phyloP scores from a whole-genome alignment of 2,888 invertebrate species.

The Hofmannophila pseudospretella region DNA sequence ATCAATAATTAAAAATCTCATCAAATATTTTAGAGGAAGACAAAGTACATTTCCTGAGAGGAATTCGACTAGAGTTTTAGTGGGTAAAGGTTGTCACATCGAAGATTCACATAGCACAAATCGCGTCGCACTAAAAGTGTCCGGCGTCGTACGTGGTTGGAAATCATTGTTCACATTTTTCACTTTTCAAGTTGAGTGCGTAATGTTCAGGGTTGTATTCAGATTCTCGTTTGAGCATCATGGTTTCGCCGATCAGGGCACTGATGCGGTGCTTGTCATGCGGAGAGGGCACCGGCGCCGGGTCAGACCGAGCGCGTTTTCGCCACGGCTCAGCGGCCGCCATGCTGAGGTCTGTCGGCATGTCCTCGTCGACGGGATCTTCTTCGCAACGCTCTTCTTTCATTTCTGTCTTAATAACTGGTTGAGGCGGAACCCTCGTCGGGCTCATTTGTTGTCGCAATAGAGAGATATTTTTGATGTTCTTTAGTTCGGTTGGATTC shows the following conservation, averaged over 20 bases:
- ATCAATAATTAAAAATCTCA: constrained; percentile 17
- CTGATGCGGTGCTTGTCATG: constrained; percentile 74
- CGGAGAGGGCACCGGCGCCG: constrained; percentile 32
- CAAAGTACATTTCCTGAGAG: constrained; percentile 60
- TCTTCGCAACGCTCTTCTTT: constrained; percentile 70
- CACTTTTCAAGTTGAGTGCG: constrained; percentile 70
- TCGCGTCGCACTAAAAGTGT: constrained; percentile 45
- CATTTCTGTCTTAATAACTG: constrained; percentile 66
- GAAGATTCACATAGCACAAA: constrained; percentile 19
- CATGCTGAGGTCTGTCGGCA: constrained; percentile 85
- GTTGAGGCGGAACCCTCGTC: constrained; percentile 66
- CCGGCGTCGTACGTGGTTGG: constrained; percentile 25
- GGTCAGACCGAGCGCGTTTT: constrained; percentile 59
- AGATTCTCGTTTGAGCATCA: constrained; percentile 67
- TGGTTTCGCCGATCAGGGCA: constrained; percentile 69
- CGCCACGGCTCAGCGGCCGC: constrained; percentile 69
- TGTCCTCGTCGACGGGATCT: constrained; percentile 79
- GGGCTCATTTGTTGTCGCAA: constrained; percentile 88
- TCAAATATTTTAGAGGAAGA: constrained; percentile 50
- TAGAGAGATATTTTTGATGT: constrained; percentile 94
- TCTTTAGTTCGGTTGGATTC: constrained; percentile 95
- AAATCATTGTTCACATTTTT: constrained; percentile 76
- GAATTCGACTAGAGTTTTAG: constrained; percentile 65
- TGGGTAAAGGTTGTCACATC: constrained; percentile 55
- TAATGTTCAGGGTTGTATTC: constrained; percentile 64